Base-by-base conservation (phyloP, 2,888 invertebrate genomes). In the Heterodera filipjevi region DNA sequence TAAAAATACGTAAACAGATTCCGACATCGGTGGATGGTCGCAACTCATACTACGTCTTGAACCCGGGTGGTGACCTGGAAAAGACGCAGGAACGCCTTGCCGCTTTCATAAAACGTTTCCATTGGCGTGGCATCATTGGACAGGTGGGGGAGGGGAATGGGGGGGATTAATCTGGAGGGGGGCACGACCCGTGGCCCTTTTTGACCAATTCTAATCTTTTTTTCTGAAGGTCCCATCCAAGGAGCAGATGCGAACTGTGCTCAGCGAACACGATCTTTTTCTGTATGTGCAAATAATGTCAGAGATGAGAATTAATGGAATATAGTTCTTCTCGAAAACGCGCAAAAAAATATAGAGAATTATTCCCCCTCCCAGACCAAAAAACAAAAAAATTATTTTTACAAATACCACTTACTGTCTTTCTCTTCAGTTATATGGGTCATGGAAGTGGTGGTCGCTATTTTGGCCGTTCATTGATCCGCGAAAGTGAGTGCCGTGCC, bases 1-100 rank as follows among this genome's bases (percentile, higher is more conserved):
- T 76, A 44, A 30, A 39, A 22, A 33, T 66, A 12, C 39, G n/a
- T n/a, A n/a, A n/a, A 35, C 35, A 85, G 84, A 73, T 85, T 6
- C 87, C 86, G 0, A 84, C 82, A 16, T 77, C 78, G 53, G 82
- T 87, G 19, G 82, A 85, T 35, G 82, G 84, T 2, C 80, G 82
- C 19, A 86, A 85, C 49, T 82, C 85, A 0, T 87, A 82, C 76
- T 87, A 85, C 74, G 80, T 87, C 12, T 79, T 87, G n/a, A 86
- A 87, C 79, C 87, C 87, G 30, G 84, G 85, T 66, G 85, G 85
- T 53, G 85, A 87, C 79, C 73, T 87, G 32, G 80, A 76, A 2
- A 83, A 82, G 16, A 87, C 87, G 39, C 81, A 86, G 44, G 77
- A 82, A 53, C 80, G 87, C 30, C 82, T 87, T 78, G 70, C 79